Conservation (phyloP, 64 coral and sea anemone species). For the Catalaphyllia jardinei region DNA sequence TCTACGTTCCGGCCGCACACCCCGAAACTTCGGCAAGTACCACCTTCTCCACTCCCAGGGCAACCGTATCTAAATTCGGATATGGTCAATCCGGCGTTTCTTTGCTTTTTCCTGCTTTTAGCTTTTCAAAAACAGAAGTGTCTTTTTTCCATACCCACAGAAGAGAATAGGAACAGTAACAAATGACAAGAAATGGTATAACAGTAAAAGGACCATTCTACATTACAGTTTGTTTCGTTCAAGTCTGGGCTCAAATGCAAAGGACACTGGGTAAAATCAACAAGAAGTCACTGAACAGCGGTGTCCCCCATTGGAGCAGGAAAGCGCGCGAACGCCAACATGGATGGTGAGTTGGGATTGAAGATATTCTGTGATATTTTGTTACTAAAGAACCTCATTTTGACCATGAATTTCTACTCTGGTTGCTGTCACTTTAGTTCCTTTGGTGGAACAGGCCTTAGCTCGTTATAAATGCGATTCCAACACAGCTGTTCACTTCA, state of each 20-base stretch:
- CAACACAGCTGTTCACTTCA: slow-evolving; percentile 27
- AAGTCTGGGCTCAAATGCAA: not conserved
- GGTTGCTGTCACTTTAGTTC: not conserved
- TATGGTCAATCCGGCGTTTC: no score
- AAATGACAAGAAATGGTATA: no score
- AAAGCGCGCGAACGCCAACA: slow-evolving; percentile 39
- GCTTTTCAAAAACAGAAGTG: no score
- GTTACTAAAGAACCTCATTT: not conserved
- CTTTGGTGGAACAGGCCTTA: slow-evolving; percentile 13
- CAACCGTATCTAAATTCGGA: no score
- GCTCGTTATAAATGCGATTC: slow-evolving; percentile 40
- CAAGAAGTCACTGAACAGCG: not conserved
- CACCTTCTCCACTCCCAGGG: no score
- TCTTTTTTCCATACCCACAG: no score
- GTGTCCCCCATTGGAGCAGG: not conserved
- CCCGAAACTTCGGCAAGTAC: no score
- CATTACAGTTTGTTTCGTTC: no score
- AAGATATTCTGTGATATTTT: not conserved
- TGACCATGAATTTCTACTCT: not conserved
- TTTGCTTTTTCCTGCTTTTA: no score
- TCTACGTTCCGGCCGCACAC: no score
- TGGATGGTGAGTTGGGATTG: slow-evolving; percentile 1
- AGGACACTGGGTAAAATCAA: not conserved
- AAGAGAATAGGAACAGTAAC: no score
- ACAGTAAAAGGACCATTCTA: no score